Conservation (phyloP, 1,140 invertebrate genomes). For the Zaprionus africanus region DNA sequence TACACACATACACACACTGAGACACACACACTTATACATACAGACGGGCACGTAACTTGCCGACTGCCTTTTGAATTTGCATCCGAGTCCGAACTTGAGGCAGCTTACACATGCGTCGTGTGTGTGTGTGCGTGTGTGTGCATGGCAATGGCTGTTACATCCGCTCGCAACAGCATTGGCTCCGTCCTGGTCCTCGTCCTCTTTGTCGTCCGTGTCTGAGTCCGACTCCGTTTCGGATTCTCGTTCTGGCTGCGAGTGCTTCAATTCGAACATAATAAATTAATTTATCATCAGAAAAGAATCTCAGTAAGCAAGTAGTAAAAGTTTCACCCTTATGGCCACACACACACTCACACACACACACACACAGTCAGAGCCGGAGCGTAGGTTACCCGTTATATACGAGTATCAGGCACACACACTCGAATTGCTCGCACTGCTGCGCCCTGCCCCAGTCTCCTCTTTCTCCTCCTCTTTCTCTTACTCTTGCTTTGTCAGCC, state of each 20-base stretch:
- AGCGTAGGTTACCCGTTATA: conserved; percentile 32
- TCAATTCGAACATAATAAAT: conserved; percentile 84
- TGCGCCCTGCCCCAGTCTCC: conserved; percentile 12
- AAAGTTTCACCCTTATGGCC: conserved; percentile 73
- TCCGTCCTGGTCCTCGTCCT: conserved; percentile 22
- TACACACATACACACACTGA: neutral
- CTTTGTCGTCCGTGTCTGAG: neutral
- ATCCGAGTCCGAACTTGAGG: conserved; percentile 31
- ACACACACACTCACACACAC: conserved; percentile 28
- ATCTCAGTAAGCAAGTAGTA: conserved; percentile 79
- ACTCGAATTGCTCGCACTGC: conserved; percentile 64
- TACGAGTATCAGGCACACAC: conserved; percentile 48
- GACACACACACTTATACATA: neutral
- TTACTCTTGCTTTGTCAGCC: neutral
- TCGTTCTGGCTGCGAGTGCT: conserved; percentile 50
- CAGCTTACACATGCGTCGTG: conserved; percentile 30
- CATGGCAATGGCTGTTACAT: conserved; percentile 53
- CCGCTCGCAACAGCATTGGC: conserved; percentile 52
- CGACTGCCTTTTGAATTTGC: conserved; percentile 14
- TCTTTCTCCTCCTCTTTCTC: neutral
- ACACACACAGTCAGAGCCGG: neutral
- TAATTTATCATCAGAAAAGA: conserved; percentile 83
- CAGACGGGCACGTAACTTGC: neutral
- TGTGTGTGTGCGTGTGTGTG: conserved; percentile 14
- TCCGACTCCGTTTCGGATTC: conserved; percentile 32